Base-by-base conservation (phyloP, 2,113 vertebrate genomes). In the Megaceryle maxima region DNA sequence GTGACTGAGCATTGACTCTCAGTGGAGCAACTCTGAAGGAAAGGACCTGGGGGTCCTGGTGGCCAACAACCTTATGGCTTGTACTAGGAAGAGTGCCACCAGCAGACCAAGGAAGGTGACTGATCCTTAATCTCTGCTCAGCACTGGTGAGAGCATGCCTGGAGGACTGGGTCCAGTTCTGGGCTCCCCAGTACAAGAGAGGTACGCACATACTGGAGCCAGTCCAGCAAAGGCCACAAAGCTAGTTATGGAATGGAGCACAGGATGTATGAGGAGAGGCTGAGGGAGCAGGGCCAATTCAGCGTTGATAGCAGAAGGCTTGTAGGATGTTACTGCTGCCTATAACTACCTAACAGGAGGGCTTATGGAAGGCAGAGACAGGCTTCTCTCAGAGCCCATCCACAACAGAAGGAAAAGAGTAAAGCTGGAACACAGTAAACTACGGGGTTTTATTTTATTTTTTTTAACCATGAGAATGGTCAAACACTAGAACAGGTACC, bases 181-280 rank as follows among this genome's bases (percentile, higher is more conserved):
- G 44, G 50, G 6, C 35, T 81, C 37, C 44, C 10, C 35, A 12
- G 9, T 19, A 8, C 2, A 28, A 59, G 18, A 41, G 29, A 56
- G 22, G 43, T 14, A 41, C 5, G 22, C 5, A 82, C 6, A 44
- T 25, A 9, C 6, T 13, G 25, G 4, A 63, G 10, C 9, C 11
- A 86, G 8, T 3, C 33, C 53, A 68, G 13, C 8, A 68, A 80
- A 73, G 50, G 25, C 8, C 70, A 59, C 26, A 33, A 19, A 68
- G 10, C 9, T 37, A 17, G 13, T 25, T 37, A 10, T 2, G 11
- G n/a, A 37, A 16, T 6, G 25, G 37, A 80, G 31, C 20, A n/a
- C 14, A 26, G n/a, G 19, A 20, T 1, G 3, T 16, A 13, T 0
- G 5, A 80, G 59, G 14, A n/a, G 35, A 57, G 10, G 4, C 26